Conservation (phyloP, 2,888 invertebrate species). For the Meiosimyza decipiens region DNA sequence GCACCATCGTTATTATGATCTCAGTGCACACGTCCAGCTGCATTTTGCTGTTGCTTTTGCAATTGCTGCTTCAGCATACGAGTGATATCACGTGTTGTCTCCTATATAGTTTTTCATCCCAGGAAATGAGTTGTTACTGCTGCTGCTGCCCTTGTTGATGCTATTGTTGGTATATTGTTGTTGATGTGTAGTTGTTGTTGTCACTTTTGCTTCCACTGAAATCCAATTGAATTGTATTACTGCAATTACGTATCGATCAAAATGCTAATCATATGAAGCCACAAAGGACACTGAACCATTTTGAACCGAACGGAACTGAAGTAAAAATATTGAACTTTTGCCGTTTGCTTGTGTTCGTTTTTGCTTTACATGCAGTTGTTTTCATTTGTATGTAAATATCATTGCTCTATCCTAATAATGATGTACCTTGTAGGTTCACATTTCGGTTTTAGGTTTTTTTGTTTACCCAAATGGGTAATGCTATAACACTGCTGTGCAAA, state of each 20-base stretch:
- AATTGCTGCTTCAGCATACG: not conserved
- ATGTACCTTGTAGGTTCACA: no score
- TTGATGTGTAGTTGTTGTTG: not conserved
- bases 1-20: constrained; percentile 8
- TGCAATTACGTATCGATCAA: constrained; percentile 32
- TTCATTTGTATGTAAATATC: no score
- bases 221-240: constrained; percentile 19
- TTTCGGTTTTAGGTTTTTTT: no score
- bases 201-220: not conserved
- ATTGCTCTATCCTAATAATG: no score
- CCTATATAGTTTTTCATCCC: constrained; percentile 1
- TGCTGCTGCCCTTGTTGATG: constrained; percentile 22
- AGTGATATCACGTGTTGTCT: not conserved
- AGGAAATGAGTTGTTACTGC: constrained; percentile 6
- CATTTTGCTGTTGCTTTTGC: constrained; percentile 2
- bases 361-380: no score
- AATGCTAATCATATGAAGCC: constrained; percentile 30
- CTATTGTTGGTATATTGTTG: not conserved
- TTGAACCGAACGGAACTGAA: constrained; percentile 16
- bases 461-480: no score
- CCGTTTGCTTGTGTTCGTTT: no score
- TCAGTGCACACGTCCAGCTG: constrained; percentile 8
- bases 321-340: not conserved
- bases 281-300: constrained; percentile 23
- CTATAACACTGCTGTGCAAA: no score